Evolutionary conservation across 23 tunicate genomes (phyloP), one percentile per base, ranked within the genome.

Genomic region (Ciona savignyi): DNA sequence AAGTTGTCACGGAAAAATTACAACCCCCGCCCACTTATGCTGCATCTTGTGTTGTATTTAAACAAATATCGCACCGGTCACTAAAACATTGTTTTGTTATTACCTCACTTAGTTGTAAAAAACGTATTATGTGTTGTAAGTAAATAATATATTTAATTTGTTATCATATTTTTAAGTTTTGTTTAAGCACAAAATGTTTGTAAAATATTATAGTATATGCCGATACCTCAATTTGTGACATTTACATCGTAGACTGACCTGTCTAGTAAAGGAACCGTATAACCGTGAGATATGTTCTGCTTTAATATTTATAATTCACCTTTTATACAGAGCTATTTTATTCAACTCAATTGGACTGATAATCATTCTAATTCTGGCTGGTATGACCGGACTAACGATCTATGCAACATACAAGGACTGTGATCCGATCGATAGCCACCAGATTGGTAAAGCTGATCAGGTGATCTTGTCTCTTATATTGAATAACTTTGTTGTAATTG

Each of bases 321-420:
- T 68, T 15, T 20, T 27, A 35, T 69, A 20, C 34, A 89, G 96
- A 56, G 87, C 96, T 21, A 74, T 84, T 0, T n/a, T 91, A 1
- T 30, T 80, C n/a, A 71, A 83, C 75, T 83, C 73, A 1, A 15
- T 91, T 19, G 97, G 97, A 0, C 60, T 91, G 75, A 35, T 84
- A 11, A 71, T 91, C 6, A 91, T 91, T 27, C 71, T 91, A 29
- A 71, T 91, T 60, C 65, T 91, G 15, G 97, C 97, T 48, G 97
- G 91, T 28, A 91, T 91, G 97, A 91, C 97, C 4, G 97, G 97
- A 0, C 60, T 91, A 33, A 84, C 86, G 1, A 91, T 91, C 51
- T 91, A 75, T 67, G 90, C 97, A 28, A 84, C 91, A 6, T 91
- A 91, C 71, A 71, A 77, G 27, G 73, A 80, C 35, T 91, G 97